Base-by-base conservation (phyloP, 2,797 vertebrate genomes). In the Megalops cyprinoides region DNA sequence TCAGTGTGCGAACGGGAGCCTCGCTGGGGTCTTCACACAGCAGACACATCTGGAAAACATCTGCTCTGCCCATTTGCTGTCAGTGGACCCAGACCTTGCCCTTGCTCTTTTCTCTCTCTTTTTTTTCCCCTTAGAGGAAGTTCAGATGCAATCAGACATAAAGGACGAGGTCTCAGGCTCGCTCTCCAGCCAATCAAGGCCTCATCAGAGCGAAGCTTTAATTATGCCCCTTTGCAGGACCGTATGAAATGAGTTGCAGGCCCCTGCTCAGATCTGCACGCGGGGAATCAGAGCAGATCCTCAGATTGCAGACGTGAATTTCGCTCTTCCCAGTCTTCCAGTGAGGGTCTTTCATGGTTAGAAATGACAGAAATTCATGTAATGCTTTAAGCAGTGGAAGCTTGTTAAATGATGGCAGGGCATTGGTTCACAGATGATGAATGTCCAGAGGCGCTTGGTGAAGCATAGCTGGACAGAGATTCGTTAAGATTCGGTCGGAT, bases 41-140 rank as follows among this genome's bases (percentile, higher is more conserved):
- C 12, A 7, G 51, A 4, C 77, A 65, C 77, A 78, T 78, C 77
- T 67, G 77, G 56, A 34, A 65, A 78, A 78, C 77, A 78, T 65
- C 77, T 78, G 53, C 55, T 42, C 75, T 58, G 37, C 71, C 44
- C 71, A 74, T 74, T 74, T 74, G 25, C 71, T 48, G 48, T 76
- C 58, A 65, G 23, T 3, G 42, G 39, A 56, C 25, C 77, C 56
- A n/a, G 6, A 42, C 37, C n/a, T 28, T 69, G 7, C 4, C 18
- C 42, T 69, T 42, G 53, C 23, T n/a, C 4, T 10, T 23, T 23
- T 37, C 10, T 49, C 10, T n/a, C 23, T 28, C 8, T 0, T 48
- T 25, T 1, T 58, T 58, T 23, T 56, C 51, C 15, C 49, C 42
- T 49, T 8, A 65, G 4, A 65, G 58, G 77, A 77, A 77, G 58